Conservation (phyloP, 2,888 invertebrate species). For the Muscina levida region DNA sequence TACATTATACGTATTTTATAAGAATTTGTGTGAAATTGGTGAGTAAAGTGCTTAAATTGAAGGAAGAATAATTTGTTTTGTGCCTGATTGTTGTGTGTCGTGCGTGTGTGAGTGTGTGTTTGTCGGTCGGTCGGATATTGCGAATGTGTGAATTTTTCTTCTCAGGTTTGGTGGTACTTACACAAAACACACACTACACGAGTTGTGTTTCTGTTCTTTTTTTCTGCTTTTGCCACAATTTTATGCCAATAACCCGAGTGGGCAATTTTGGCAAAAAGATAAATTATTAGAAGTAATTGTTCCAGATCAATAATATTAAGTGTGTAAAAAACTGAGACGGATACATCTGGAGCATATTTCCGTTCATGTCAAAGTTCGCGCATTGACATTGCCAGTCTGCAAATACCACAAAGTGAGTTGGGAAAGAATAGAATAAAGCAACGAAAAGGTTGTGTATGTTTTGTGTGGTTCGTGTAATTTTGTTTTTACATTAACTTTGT, state of each 20-base stretch:
- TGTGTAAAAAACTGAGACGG: no score
- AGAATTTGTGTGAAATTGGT: conserved; percentile 55
- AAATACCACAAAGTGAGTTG: no score
- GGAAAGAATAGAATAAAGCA: no score
- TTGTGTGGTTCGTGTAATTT: no score
- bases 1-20: conserved; percentile 38
- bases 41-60: conserved; percentile 52
- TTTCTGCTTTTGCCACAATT: background rate
- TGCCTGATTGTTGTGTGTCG: no score
- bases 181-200: conserved; percentile 45
- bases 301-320: background rate
- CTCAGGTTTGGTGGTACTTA: conserved; percentile 44
- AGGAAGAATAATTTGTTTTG: conserved; percentile 36
- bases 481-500: no score
- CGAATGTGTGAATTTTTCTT: conserved; percentile 58
- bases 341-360: background rate
- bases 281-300: background rate
- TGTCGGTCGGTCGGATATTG: conserved; percentile 41
- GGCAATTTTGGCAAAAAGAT: background rate
- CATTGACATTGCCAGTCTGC: no score
- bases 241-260: background rate
- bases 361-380: no score
- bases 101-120: conserved; percentile 10
- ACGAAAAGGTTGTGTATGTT: no score
- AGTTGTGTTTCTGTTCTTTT: conserved; percentile 14